These are phyloP conservation scores for Macaria notata DNA, from an alignment of 2,888 invertebrate genomes.

Conservation along the genomic window DNA sequence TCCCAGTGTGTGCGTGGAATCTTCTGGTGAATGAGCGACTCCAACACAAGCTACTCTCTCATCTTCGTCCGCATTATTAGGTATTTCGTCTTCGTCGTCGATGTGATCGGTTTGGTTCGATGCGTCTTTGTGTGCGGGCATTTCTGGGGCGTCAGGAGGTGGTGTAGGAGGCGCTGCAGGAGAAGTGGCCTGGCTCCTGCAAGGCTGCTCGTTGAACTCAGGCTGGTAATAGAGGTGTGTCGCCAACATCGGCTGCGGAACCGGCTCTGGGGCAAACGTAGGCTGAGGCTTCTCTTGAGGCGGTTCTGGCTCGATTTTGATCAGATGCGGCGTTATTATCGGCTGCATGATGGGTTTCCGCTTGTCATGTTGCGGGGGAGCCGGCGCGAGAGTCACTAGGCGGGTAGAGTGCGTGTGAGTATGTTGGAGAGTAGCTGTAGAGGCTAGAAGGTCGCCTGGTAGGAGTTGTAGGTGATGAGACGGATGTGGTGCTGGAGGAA, in stretches of 20 bases:
- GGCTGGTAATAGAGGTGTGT: constrained; percentile 83
- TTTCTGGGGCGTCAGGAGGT: constrained; percentile 79
- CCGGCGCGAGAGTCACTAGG: constrained; percentile 85
- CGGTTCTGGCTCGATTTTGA: constrained; percentile 88
- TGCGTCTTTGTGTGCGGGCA: constrained; percentile 88
- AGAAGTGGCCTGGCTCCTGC: constrained; percentile 82
- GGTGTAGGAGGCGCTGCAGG: constrained; percentile 82
- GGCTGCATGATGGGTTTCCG: constrained; percentile 77
- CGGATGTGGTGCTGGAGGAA: constrained; percentile 79
- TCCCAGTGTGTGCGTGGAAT: constrained; percentile 37
- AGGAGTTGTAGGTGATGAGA: constrained; percentile 85
- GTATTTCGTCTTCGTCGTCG: constrained; percentile 85
- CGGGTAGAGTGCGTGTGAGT: constrained; percentile 87
- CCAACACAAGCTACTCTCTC: constrained; percentile 74
- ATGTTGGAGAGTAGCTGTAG: constrained; percentile 84
- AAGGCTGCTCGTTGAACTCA: constrained; percentile 71
- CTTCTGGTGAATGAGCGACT: constrained; percentile 73
- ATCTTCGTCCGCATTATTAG: constrained; percentile 71
- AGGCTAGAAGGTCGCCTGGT: constrained; percentile 85
- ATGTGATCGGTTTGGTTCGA: constrained; percentile 92
- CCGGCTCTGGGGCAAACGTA: constrained; percentile 71
- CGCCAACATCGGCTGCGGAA: constrained; percentile 75
- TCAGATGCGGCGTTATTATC: constrained; percentile 78
- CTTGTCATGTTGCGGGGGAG: constrained; percentile 72
- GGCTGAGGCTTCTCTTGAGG: constrained; percentile 71